These are phyloP conservation scores for Linnaemya vulpina DNA, from an alignment of 2,888 invertebrate species.

Conservation along the genomic window DNA sequence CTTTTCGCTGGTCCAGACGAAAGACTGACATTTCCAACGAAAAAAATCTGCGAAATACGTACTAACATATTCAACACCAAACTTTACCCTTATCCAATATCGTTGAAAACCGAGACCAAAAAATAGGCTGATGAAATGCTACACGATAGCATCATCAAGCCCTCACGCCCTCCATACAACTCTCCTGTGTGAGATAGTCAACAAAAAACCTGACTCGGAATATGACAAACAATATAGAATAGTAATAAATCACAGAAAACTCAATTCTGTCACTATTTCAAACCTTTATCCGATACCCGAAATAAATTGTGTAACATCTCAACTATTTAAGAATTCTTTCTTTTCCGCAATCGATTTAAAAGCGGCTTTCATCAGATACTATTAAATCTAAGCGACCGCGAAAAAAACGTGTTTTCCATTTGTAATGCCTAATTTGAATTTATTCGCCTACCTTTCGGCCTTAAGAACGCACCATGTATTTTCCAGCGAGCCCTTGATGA, in stretches of 20 bases:
- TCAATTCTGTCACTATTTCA: conserved; percentile 9
- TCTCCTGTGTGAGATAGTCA: too few relatives aligned
- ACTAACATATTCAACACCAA: not conserved
- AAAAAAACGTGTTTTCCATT: conserved; percentile 21
- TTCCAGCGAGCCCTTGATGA: conserved; percentile 22
- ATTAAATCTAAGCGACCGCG: conserved; percentile 16
- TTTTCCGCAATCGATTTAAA: conserved; percentile 14
- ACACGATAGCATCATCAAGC: conserved; percentile 9
- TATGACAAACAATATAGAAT: too few relatives aligned
- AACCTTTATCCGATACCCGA: conserved; percentile 14
- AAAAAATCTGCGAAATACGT: not conserved
- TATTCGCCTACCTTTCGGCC: not conserved
- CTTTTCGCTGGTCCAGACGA: conserved; percentile 3
- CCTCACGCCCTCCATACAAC: too few relatives aligned
- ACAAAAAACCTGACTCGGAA: too few relatives aligned
- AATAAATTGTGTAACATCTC: conserved; percentile 7
- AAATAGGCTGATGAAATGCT: conserved; percentile 1
- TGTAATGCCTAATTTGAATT: conserved; percentile 18
- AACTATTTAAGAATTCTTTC: conserved; percentile 9
- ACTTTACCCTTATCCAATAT: not conserved
- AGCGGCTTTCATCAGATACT: conserved; percentile 28
- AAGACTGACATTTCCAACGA: conserved; percentile 8
- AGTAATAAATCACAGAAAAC: conserved; percentile 15
- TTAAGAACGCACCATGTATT: conserved; percentile 8
- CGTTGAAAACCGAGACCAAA: not conserved